A percentile compares a stretch with the other conserved stretches of the same genome.
Conservation (phyloP, 2,113 vertebrate genomes). For the Nanorana parkeri region DNA sequence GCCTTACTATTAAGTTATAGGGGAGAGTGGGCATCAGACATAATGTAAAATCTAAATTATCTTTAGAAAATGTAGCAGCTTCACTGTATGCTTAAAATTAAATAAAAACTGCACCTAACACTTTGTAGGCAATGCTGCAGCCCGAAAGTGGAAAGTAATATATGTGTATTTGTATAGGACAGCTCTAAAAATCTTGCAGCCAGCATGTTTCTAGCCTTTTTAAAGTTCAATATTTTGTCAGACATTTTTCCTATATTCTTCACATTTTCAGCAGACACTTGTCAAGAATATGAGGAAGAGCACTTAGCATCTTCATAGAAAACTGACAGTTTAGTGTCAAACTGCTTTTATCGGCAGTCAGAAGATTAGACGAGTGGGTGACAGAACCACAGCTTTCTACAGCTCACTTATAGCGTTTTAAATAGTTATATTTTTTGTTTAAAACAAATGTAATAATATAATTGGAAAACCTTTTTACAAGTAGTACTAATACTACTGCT, state of each 20-base stretch:
- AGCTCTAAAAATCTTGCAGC: neutral
- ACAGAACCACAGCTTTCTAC: slow-evolving; percentile 6
- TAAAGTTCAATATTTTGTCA: slow-evolving; percentile 15
- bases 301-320: slow-evolving; percentile 39
- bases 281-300: neutral
- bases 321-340: slow-evolving; percentile 30
- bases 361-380: slow-evolving; percentile 26
- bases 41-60: no score
- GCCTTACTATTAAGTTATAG: no score
- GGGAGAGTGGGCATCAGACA: no score
- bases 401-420: neutral
- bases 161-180: no score
- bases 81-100: no score
- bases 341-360: slow-evolving; percentile 25
- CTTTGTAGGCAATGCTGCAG: no score
- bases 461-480: no score
- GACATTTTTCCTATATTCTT: slow-evolving; percentile 15
- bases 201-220: neutral
- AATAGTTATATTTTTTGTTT: neutral
- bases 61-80: no score
- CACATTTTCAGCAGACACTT: slow-evolving; percentile 8
- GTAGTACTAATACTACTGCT: no score
- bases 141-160: no score
- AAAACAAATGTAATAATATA: no score
- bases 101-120: no score